Evolutionary conservation across 2,113 vertebrate genomes (phyloP).

Genomic region (Muntiacus muntjak): DNA sequence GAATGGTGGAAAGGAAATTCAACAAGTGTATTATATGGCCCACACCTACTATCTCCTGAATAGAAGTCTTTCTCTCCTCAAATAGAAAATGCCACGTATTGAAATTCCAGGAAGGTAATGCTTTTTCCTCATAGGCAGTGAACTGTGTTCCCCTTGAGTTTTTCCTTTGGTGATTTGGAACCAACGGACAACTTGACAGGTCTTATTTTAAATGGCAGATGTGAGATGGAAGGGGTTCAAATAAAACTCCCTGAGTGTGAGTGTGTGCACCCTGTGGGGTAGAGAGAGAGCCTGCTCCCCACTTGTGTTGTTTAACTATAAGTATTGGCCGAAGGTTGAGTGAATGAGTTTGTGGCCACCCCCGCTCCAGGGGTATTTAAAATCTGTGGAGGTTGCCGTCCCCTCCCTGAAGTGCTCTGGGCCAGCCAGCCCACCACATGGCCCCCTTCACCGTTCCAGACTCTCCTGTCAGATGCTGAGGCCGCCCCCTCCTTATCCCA

Average conservation of each 20-base stretch:
- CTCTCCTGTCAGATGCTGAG: background rate
- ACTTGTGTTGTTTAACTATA: rapidly evolving
- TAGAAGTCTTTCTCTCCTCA: background rate
- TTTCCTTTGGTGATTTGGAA: background rate
- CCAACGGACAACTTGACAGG: background rate
- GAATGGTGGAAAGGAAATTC: background rate
- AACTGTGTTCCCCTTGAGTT: background rate
- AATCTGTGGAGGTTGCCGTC: background rate
- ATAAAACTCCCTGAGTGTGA: background rate
- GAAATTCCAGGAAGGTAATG: constrained; percentile 8
- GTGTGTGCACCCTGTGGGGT: rapidly evolving
- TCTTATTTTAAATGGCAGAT: background rate
- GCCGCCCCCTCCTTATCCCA: background rate
- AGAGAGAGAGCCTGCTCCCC: too few relatives aligned
- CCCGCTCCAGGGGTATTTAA: background rate
- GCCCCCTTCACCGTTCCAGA: background rate
- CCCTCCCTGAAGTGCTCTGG: background rate
- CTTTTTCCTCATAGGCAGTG: background rate
- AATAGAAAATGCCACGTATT: background rate
- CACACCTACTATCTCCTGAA: background rate
- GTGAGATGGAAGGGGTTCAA: background rate
- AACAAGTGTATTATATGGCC: background rate
- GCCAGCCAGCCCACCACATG: rapidly evolving
- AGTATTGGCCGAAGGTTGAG: background rate
- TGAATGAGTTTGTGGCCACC: background rate